Conservation (phyloP, 2,888 invertebrate species). For the Eilema caniola region DNA sequence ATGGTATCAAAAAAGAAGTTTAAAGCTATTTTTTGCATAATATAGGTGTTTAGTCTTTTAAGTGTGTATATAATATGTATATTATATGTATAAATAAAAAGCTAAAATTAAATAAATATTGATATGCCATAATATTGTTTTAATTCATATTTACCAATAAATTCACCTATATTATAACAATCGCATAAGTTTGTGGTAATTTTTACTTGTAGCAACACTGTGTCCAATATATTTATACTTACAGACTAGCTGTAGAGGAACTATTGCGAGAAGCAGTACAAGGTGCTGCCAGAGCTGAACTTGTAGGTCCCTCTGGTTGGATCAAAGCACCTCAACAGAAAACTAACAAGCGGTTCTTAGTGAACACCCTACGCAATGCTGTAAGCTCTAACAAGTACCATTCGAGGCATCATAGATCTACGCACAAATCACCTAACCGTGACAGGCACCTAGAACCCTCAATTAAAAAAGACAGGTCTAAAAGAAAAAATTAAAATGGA, state of each 20-base stretch:
- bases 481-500: constrained; percentile 80
- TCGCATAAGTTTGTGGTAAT: too few relatives aligned
- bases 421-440: constrained; percentile 69
- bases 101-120: too few relatives aligned
- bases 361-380: constrained; percentile 80
- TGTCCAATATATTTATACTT: constrained; percentile 6
- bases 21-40: too few relatives aligned
- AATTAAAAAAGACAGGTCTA: constrained; percentile 77
- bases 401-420: constrained; percentile 61
- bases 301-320: constrained; percentile 88
- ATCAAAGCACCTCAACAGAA: constrained; percentile 80
- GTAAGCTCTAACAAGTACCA: constrained; percentile 81
- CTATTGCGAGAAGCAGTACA: constrained; percentile 87
- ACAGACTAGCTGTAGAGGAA: constrained; percentile 87
- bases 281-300: constrained; percentile 87
- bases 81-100: too few relatives aligned
- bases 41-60: too few relatives aligned
- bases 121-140: too few relatives aligned
- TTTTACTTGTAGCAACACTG: too few relatives aligned
- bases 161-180: too few relatives aligned
- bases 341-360: constrained; percentile 85
- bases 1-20: too few relatives aligned
- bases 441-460: constrained; percentile 69
- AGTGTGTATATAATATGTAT: too few relatives aligned
- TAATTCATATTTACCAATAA: too few relatives aligned